Evolutionary conservation across 2,888 invertebrate species (phyloP), one percentile per base, ranked within the genome.

Genomic region (Noctuana brunneofusca): DNA sequence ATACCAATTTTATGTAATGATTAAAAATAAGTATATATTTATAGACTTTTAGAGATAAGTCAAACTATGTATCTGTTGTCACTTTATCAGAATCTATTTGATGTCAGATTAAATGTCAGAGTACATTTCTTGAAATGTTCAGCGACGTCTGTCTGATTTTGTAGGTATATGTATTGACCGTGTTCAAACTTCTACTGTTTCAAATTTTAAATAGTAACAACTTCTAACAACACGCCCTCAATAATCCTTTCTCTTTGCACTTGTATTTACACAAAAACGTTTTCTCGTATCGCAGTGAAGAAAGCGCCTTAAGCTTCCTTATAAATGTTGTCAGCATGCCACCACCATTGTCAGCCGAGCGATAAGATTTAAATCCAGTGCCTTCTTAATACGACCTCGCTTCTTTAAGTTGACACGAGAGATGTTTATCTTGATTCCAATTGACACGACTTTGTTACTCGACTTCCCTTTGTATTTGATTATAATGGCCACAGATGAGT

Each of bases 351-450:
- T 52, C 43, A 20, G 27, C n/a, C n/a, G n/a, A n/a, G n/a, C 32
- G 59, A 59, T 59, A 53, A 59, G 59, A 32, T 59, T 49, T 59
- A 59, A 52, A 27, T 22, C 14, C 49, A 59, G 20, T 43, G 52
- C 20, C 52, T 43, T 59, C 59, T 58, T 52, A 30, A 50, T 52
- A 52, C 27, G 41, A 52, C 59, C 22, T 52, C 20, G n/a, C 30
- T 52, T 58, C 30, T 52, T 50, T 20, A 35, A 49, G 49, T 27
- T 32, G 30, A 24, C 48, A 38, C 41, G 11, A 27, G 38, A 48
- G 22, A 43, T 52, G 20, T 41, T 50, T 43, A 49, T 53, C 59
- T 59, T 38, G 30, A 52, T 53, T 52, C 18, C 20, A 59, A 52
- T 53, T 52, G 58, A 41, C 50, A 41, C 50, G 32, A 3, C 35